phyloP scores from a whole-genome alignment of 2,113 vertebrate species.

The Tricholaema leucomelas region DNA sequence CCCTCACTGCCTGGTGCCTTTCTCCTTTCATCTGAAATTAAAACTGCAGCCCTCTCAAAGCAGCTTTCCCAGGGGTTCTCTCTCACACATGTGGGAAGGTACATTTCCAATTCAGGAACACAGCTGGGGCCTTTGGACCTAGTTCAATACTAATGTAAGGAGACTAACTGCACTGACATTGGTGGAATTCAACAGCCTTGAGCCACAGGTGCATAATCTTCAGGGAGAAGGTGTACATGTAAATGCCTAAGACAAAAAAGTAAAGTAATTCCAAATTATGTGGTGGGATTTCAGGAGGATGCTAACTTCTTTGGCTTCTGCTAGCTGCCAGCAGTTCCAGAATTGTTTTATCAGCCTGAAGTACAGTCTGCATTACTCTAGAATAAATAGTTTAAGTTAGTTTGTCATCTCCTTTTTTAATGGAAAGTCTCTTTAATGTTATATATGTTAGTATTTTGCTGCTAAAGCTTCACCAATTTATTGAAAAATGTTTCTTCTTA shows the following conservation, averaged over 20 bases:
- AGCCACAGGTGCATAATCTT: neutral
- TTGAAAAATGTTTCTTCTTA: neutral
- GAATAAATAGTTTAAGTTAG: neutral
- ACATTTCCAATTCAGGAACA: neutral
- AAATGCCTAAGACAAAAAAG: neutral
- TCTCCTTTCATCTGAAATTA: slow-evolving; percentile 1
- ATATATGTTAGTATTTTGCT: neutral
- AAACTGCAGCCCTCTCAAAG: neutral
- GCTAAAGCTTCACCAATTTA: neutral
- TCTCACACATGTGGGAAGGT: neutral
- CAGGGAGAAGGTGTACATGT: neutral
- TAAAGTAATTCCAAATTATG: neutral
- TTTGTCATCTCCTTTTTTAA: neutral
- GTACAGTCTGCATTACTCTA: neutral
- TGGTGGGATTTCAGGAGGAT: neutral
- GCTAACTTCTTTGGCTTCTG: neutral
- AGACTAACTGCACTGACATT: neutral
- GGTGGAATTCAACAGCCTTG: neutral
- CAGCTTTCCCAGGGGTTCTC: neutral
- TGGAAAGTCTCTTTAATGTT: neutral
- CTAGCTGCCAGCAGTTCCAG: neutral
- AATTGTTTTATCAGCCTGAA: neutral
- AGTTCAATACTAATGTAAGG: neutral
- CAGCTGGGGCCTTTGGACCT: neutral
- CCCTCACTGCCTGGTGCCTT: neutral